Evolutionary conservation across 1,140 invertebrate species (phyloP).

Genomic region (Berghia stephanieae): DNA sequence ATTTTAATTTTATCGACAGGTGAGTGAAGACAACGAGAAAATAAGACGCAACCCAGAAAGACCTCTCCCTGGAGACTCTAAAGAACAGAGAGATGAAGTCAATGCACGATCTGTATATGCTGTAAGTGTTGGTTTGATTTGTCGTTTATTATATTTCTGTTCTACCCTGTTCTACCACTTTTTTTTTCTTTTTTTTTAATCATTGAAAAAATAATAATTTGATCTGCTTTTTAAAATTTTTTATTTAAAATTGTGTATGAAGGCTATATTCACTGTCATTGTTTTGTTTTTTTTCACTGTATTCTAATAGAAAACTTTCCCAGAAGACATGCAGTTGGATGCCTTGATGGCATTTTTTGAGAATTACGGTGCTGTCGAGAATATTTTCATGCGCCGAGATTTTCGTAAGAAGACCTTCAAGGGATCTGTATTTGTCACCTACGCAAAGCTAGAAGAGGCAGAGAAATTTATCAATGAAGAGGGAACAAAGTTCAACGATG

Average conservation of each 20-base stretch:
- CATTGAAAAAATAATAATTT: background rate
- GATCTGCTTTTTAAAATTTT: background rate
- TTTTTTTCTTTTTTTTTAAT: background rate
- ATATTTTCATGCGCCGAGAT: constrained; percentile 73
- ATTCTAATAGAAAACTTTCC: constrained; percentile 81
- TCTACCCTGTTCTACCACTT: background rate
- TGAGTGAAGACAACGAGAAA: constrained; percentile 84
- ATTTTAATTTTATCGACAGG: constrained; percentile 40
- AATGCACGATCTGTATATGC: constrained; percentile 80
- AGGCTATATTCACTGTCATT: too few species aligned
- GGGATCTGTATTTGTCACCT: constrained; percentile 89
- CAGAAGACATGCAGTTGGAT: constrained; percentile 75
- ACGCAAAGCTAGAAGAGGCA: constrained; percentile 78
- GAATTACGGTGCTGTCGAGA: constrained; percentile 78
- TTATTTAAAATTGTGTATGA: too few species aligned
- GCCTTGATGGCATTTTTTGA: constrained; percentile 80
- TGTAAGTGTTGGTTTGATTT: constrained; percentile 40
- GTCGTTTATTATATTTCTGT: background rate
- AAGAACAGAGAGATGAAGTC: constrained; percentile 82
- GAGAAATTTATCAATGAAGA: constrained; percentile 75
- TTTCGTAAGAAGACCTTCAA: constrained; percentile 67
- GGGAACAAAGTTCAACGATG: constrained; percentile 77
- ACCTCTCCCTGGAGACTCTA: constrained; percentile 85
- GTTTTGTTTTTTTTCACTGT: background rate
- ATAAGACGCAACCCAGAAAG: constrained; percentile 80